phyloP scores from a whole-genome alignment of 2,888 invertebrate genomes.

The Xestia rhomboidea region DNA sequence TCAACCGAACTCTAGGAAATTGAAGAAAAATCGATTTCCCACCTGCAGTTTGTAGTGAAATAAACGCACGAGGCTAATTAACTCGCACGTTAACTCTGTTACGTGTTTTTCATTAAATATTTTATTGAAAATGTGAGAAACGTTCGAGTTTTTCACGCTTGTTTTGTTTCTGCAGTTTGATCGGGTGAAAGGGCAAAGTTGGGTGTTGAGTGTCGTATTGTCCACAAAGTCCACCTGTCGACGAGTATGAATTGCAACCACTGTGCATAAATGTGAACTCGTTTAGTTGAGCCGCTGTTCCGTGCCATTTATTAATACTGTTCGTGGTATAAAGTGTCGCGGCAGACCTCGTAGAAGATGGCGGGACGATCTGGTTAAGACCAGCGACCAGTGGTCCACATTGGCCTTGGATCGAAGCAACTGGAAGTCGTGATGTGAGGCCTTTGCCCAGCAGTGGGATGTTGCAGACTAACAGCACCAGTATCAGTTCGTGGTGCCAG shows the following conservation, averaged over 20 bases:
- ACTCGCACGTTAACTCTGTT: conserved; percentile 30
- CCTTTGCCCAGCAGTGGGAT: too few species aligned
- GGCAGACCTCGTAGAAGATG: too few species aligned
- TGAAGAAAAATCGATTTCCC: conserved; percentile 62
- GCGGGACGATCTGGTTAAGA: too few species aligned
- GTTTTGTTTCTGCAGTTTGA: conserved; percentile 23
- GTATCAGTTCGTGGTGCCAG: background rate
- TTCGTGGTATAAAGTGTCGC: background rate
- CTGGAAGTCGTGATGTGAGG: too few species aligned
- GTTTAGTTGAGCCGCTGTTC: background rate
- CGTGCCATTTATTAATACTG: background rate
- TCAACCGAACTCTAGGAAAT: conserved; percentile 60
- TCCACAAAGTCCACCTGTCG: conserved; percentile 15
- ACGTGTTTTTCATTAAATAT: conserved; percentile 31
- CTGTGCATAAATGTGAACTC: conserved; percentile 6
- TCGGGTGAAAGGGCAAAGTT: conserved; percentile 5
- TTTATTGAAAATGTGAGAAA: conserved; percentile 35
- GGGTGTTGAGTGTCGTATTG: background rate
- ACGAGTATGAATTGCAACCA: conserved; percentile 13
- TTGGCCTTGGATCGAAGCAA: too few species aligned
- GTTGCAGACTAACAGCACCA: too few species aligned
- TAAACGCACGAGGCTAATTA: conserved; percentile 35
- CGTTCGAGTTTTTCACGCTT: background rate
- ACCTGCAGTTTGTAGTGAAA: conserved; percentile 39
- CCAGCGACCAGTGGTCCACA: too few species aligned